phyloP scores from a whole-genome alignment of 2,797 vertebrate species.

The Poliocrania exsul region DNA sequence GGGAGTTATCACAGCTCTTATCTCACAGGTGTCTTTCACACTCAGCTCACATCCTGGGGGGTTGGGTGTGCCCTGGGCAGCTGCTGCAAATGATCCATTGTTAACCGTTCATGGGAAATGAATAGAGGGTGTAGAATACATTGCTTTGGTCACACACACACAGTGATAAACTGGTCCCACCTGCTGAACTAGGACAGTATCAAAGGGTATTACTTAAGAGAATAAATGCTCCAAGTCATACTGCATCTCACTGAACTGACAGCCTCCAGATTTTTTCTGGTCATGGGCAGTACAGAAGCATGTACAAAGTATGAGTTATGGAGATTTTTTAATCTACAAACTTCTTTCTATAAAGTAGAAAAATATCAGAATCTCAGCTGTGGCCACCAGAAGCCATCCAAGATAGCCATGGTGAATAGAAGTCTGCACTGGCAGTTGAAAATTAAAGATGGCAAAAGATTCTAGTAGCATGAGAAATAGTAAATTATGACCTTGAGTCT shows the following conservation, averaged over 20 bases:
- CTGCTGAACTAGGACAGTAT: not conserved
- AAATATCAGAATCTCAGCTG: not conserved
- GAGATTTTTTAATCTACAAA: not conserved
- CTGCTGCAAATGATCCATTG: too few relatives aligned
- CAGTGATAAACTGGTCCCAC: too few relatives aligned
- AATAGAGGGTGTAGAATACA: too few relatives aligned
- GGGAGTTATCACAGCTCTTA: too few relatives aligned
- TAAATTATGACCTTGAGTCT: not conserved
- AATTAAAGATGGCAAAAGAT: not conserved
- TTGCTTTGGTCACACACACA: too few relatives aligned
- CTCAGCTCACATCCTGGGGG: too few relatives aligned
- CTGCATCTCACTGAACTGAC: not conserved
- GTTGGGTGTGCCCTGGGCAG: too few relatives aligned
- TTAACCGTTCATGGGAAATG: too few relatives aligned
- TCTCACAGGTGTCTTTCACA: too few relatives aligned
- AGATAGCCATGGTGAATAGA: not conserved
- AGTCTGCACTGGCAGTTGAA: not conserved
- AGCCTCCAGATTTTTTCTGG: not conserved
- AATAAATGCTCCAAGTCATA: not conserved
- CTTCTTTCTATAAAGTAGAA: not conserved
- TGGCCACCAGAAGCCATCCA: not conserved
- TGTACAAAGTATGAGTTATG: fast-evolving
- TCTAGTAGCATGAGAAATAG: fast-evolving
- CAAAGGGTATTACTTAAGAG: not conserved
- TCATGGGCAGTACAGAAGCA: fast-evolving